Evolutionary conservation across 2,888 invertebrate species (phyloP), one percentile per base, ranked within the genome.

Genomic region (Megamerina dolium): DNA sequence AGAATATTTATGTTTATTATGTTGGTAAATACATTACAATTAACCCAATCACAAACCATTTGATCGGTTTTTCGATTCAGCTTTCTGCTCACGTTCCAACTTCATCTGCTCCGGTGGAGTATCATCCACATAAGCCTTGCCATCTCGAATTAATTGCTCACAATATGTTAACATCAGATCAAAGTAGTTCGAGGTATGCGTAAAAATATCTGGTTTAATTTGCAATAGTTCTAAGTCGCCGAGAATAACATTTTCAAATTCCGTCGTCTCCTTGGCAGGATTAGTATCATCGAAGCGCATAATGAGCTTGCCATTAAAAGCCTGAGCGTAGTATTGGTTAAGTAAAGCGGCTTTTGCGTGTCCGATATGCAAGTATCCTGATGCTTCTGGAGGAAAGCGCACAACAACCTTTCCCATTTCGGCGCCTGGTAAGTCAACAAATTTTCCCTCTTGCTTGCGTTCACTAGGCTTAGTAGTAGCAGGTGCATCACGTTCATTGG

Each of bases 201-300:
- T 91, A 68, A 92, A 95, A 37, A 80, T 65, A 68, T 99, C 93
- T 0, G 93, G 92, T 60, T 90, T 87, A 41, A 99, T 86, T 64
- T 95, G 82, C 37, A 99, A 70, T 81, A 95, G 77, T 51, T 83
- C 79, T 20, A 99, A 77, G 72, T 99, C 99, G 67, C 93, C 89
- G 41, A 96, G 72, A 60, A 99, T 99, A 0, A 93, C 95, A 77
- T 95, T 83, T 68, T 99, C 99, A 74, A 94, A 99, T 54, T 97
- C 90, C 1, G 85, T 87, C 59, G 93, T 91, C 66, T 99, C 99
- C 67, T 99, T 99, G 12, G 95, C 97, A 4, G 99, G 99, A 74
- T 99, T 99, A 5, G 99, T 99, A 68, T 99, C 99, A 73, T 99
- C 99, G 69, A 99, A 99, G 53, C 99, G 80, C 94, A 99, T 93